phyloP scores from a whole-genome alignment of 2,797 vertebrate species.

The Ataeniobius toweri region DNA sequence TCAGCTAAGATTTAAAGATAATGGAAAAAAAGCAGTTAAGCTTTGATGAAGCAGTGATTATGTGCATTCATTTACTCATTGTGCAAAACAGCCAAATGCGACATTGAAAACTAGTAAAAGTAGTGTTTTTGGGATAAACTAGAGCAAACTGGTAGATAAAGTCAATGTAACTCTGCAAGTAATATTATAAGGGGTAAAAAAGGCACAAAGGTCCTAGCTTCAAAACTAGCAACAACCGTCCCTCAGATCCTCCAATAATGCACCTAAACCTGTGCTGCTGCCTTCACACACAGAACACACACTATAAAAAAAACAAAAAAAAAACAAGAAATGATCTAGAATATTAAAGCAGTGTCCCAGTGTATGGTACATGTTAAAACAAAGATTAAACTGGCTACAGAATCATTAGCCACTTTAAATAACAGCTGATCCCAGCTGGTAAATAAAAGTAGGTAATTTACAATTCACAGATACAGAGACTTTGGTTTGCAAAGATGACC shows the following conservation, averaged over 20 bases:
- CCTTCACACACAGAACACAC: slow-evolving; percentile 35
- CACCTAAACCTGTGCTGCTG: slow-evolving; percentile 59
- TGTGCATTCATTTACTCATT: slow-evolving; percentile 39
- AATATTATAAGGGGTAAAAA: slow-evolving; percentile 30
- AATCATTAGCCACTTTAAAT: slow-evolving; percentile 25
- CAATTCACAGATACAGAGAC: slow-evolving; percentile 51
- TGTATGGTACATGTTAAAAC: slow-evolving; percentile 52
- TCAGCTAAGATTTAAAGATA: slow-evolving; percentile 15
- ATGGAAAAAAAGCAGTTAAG: slow-evolving; percentile 32
- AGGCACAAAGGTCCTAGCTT: slow-evolving; percentile 75
- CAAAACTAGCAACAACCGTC: slow-evolving; percentile 67
- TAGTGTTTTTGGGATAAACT: slow-evolving; percentile 50
- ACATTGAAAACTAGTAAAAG: slow-evolving; percentile 34
- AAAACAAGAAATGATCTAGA: slow-evolving; percentile 5
- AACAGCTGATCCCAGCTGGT: slow-evolving; percentile 39
- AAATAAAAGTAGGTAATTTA: slow-evolving; percentile 54
- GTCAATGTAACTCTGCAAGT: slow-evolving; percentile 41
- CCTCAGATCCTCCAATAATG: slow-evolving; percentile 53
- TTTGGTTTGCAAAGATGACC: slow-evolving; percentile 69
- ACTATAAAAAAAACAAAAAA: slow-evolving; percentile 23
- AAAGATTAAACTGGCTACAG: slow-evolving; percentile 38
- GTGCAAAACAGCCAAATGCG: slow-evolving; percentile 67
- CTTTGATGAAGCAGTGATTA: slow-evolving; percentile 46
- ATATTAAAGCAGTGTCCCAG: slow-evolving; percentile 35
- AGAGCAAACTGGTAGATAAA: slow-evolving; percentile 27